Conservation (phyloP, 2,888 invertebrate species). For the Cantharis nigra region DNA sequence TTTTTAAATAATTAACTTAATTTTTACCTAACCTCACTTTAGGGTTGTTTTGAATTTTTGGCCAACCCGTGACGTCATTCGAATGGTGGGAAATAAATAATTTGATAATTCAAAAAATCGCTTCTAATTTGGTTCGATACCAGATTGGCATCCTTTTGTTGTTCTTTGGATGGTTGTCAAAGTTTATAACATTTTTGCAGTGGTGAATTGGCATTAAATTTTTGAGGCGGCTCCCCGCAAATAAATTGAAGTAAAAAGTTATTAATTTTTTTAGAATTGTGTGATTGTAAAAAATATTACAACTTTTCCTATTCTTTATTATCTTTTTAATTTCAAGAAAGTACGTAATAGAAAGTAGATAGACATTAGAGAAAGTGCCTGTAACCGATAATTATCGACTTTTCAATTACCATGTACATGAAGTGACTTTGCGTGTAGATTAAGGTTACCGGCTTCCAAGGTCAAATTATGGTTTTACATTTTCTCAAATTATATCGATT, state of each 20-base stretch:
- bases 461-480: neutral
- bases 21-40: neutral
- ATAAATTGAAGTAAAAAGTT: too few relatives aligned
- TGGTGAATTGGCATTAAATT: neutral
- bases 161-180: too few relatives aligned
- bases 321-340: neutral
- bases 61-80: neutral
- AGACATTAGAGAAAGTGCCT: neutral
- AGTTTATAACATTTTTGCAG: neutral
- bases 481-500: neutral
- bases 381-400: neutral
- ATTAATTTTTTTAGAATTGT: too few relatives aligned
- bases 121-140: too few relatives aligned
- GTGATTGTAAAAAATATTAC: too few relatives aligned
- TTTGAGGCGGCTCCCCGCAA: neutral
- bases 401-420: neutral
- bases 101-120: too few relatives aligned
- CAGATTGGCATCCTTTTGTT: too few relatives aligned
- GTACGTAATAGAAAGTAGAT: neutral
- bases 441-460: neutral
- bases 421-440: neutral
- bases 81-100: neutral
- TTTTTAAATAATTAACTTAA: neutral
- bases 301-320: neutral
- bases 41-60: neutral